Base-by-base conservation (phyloP, 2,888 invertebrate genomes). In the Rhaphigaster nebulosa region DNA sequence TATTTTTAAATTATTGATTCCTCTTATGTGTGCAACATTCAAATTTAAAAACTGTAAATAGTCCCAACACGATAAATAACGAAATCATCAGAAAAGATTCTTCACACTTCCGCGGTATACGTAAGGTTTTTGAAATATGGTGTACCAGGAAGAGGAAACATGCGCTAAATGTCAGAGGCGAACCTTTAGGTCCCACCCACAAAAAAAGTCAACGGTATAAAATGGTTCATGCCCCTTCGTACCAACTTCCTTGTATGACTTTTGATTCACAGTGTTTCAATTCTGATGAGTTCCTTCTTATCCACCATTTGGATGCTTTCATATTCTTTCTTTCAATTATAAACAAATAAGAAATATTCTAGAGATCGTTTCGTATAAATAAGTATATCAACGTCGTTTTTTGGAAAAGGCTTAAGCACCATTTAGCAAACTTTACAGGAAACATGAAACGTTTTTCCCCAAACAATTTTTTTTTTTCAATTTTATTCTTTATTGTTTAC, bases 101-200 rank as follows among this genome's bases (percentile, higher is more conserved):
- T 50, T 26, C 13, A 26, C 45, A n/a, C 84, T 84, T 84, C 45
- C 84, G 45, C n/a, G 84, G 50, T 41, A 13, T 45, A 84, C 45
- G 84, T 84, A 84, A 84, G 41, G 45, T 45, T 84, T 84, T 76
- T 84, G 84, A 50, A 84, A 84, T 84, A 45, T 84, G 45, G 41
- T 50, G 41, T 84, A 84, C 45, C 18, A 84, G 84, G 84, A 84
- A 84, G 84, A 84, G 84, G 84, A 84, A 84, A 84, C 84, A 84
- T 45, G 45, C 84, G 84, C 84, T 84, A 84, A 84, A 84, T 84
- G 84, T 84, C 45, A 84, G 84, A n/a, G 45, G 45, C 45, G 84
- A 50, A 84, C 84, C 84, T 84, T 84, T 84, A 50, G 84, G 84
- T 84, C 84, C 84, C 84, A 45, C 84, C 84, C 84, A 84, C 84